These are phyloP conservation scores for Eretmodus cyanostictus DNA, from an alignment of 2,113 vertebrate species.

Conservation along the genomic window DNA sequence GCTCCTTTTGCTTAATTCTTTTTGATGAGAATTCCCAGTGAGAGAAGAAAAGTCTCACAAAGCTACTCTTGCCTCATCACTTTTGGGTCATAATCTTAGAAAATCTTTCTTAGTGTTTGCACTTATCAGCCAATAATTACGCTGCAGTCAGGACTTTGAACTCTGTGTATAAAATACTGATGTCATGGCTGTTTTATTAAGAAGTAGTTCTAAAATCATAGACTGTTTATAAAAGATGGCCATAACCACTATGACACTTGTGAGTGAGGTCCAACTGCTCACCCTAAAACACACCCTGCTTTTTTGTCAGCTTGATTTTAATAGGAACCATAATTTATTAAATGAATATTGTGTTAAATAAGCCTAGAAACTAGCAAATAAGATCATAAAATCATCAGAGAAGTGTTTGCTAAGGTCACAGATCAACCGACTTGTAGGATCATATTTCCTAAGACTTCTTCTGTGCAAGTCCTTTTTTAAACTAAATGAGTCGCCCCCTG, in stretches of 20 bases:
- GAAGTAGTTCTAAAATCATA: background rate
- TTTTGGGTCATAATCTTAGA: background rate
- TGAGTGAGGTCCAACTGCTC: background rate
- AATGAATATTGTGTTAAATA: background rate
- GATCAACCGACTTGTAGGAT: rapidly evolving
- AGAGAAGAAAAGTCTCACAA: background rate
- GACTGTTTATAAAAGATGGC: background rate
- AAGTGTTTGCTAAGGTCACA: background rate
- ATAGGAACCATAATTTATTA: background rate
- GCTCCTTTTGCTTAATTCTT: rapidly evolving
- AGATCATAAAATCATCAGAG: background rate
- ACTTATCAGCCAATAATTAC: background rate
- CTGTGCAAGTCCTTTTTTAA: background rate
- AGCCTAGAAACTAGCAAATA: background rate
- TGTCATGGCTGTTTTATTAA: background rate
- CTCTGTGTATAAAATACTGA: background rate
- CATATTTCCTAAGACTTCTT: background rate
- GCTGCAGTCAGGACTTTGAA: background rate
- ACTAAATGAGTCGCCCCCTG: background rate
- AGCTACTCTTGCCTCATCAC: rapidly evolving
- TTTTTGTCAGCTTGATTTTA: background rate
- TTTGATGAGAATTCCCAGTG: background rate
- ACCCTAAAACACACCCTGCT: background rate
- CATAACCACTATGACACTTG: background rate
- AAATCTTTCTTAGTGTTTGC: background rate